These are phyloP conservation scores for Cyclargus thomasi DNA, from an alignment of 1,140 invertebrate species.

Conservation along the genomic window DNA sequence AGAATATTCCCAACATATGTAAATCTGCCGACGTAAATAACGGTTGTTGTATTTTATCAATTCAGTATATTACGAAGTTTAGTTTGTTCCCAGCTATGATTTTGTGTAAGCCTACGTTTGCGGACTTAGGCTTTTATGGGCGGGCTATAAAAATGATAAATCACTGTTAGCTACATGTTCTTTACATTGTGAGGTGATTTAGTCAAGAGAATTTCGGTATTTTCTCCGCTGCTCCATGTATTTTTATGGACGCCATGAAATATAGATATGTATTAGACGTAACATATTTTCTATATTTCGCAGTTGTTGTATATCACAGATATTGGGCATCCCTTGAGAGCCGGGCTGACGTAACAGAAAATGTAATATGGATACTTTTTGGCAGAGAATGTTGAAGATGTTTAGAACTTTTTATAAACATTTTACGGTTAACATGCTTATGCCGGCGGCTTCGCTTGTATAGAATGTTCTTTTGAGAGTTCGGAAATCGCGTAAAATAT, in stretches of 20 bases:
- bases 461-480: no score
- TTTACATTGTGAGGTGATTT: constrained; percentile 39
- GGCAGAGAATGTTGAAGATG: no score
- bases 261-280: background rate
- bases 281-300: background rate
- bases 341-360: background rate
- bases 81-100: no score
- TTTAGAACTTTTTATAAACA: no score
- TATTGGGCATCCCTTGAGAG: background rate
- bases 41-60: no score
- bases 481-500: no score
- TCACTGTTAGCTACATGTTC: constrained; percentile 35
- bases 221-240: constrained; percentile 21
- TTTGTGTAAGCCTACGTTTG: constrained; percentile 33
- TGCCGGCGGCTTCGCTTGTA: no score
- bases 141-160: constrained; percentile 61
- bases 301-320: background rate
- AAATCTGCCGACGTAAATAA: no score
- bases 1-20: no score
- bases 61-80: no score
- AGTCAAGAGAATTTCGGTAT: constrained; percentile 26
- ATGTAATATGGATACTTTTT: background rate
- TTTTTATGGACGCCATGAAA: background rate
- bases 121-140: constrained; percentile 51
- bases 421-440: no score